Percentiles rank a stretch among this genome's conserved stretches.
These are phyloP conservation scores for Deroplatys truncata DNA, from an alignment of 2,888 invertebrate species.

Conservation along the genomic window DNA sequence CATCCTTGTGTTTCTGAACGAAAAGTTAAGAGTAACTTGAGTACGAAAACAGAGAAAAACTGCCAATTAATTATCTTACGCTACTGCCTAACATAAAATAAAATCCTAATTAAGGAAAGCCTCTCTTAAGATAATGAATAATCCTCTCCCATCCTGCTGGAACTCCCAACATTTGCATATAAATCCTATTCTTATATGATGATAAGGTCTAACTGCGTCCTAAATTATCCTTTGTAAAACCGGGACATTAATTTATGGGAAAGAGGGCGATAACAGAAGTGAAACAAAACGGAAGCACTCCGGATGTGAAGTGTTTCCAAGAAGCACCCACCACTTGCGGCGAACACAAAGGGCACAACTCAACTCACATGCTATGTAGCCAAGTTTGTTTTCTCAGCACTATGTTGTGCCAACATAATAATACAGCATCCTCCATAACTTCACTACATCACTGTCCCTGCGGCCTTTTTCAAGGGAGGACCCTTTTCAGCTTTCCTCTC, in stretches of 20 bases:
- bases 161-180: background rate
- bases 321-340: background rate
- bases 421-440: background rate
- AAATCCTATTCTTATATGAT: constrained; percentile 17
- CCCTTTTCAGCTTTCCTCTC: background rate
- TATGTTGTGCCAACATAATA: background rate
- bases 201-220: constrained; percentile 8
- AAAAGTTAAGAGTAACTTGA: background rate
- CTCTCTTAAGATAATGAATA: constrained; percentile 7
- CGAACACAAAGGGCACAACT: background rate
- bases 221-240: constrained; percentile 8
- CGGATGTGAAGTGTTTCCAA: background rate
- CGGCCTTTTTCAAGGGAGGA: background rate
- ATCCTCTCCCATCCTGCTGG: background rate
- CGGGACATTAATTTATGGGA: background rate
- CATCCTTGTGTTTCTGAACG: background rate
- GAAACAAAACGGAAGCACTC: background rate
- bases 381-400: background rate
- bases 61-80: constrained; percentile 4
- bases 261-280: background rate
- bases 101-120: constrained; percentile 15
- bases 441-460: background rate
- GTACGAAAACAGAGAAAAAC: background rate
- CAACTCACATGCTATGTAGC: background rate
- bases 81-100: constrained; percentile 4